These are phyloP conservation scores for Ceuthmochares aereus DNA, from an alignment of 2,113 vertebrate genomes.

Conservation along the genomic window DNA sequence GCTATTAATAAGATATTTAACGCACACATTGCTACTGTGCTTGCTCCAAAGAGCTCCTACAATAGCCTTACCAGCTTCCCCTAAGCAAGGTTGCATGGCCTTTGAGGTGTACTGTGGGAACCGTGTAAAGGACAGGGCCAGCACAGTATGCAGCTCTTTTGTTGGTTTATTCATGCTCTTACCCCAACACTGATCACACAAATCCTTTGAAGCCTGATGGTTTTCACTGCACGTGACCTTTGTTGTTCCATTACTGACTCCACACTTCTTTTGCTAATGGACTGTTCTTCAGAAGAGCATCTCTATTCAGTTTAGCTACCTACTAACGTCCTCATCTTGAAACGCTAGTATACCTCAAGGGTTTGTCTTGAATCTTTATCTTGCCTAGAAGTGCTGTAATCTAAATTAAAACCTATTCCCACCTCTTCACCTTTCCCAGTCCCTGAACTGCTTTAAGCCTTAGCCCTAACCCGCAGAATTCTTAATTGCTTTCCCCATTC, in stretches of 20 bases:
- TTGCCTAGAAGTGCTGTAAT: conserved; percentile 18
- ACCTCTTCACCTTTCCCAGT: neutral
- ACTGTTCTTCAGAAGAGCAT: conserved; percentile 1
- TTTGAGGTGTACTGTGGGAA: neutral
- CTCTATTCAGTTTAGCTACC: conserved; percentile 8
- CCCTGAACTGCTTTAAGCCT: conserved; percentile 4
- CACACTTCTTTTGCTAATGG: conserved; percentile 1
- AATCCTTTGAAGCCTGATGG: neutral
- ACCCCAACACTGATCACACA: neutral
- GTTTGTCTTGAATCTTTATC: conserved; percentile 28
- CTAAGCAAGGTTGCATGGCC: neutral
- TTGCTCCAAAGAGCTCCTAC: neutral
- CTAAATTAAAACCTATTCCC: conserved; percentile 7
- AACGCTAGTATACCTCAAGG: neutral
- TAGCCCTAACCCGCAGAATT: conserved; percentile 27
- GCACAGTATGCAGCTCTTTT: neutral
- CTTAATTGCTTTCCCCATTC: conserved; percentile 31
- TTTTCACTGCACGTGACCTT: neutral
- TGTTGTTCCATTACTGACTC: neutral
- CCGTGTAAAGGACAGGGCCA: neutral
- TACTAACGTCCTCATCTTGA: conserved; percentile 22
- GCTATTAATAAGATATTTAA: neutral
- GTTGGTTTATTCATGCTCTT: neutral
- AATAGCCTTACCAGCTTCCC: neutral
- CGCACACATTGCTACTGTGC: neutral